Evolutionary conservation across 2,797 vertebrate species (phyloP).

Genomic region (Alcedo atthis): DNA sequence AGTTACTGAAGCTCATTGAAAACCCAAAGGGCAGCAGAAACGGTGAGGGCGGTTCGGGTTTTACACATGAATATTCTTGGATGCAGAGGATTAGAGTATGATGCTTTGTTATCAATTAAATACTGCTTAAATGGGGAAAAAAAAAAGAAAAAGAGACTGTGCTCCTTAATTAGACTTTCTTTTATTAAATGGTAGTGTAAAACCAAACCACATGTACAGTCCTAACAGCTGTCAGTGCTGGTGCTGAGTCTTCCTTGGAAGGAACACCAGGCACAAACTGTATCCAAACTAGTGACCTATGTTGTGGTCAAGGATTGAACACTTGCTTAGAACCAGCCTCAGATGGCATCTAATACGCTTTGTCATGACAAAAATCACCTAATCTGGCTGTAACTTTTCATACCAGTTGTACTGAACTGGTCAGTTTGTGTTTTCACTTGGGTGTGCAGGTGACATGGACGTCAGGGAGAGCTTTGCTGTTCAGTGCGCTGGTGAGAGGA

Average conservation of each 20-base stretch:
- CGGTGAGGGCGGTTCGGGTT: slow-evolving; percentile 37
- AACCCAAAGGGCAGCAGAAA: slow-evolving; percentile 48
- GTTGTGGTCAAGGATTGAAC: background rate
- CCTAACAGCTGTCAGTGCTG: background rate
- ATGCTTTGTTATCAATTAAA: slow-evolving; percentile 18
- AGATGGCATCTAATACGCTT: background rate
- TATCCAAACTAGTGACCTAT: slow-evolving; percentile 5
- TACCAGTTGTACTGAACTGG: background rate
- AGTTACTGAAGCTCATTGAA: slow-evolving; percentile 55
- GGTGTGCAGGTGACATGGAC: background rate
- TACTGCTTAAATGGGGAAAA: background rate
- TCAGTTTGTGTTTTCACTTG: background rate
- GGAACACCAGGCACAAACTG: background rate
- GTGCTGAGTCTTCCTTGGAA: background rate
- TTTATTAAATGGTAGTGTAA: background rate
- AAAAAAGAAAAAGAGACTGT: background rate
- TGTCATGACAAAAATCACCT: background rate
- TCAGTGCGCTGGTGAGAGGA: background rate
- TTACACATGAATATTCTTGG: slow-evolving; percentile 40
- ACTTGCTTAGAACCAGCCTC: background rate
- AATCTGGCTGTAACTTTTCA: background rate
- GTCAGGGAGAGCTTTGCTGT: background rate
- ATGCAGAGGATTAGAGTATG: background rate
- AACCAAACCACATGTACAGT: background rate
- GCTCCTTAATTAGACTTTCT: background rate